These are phyloP conservation scores for Bufo bufo DNA, from an alignment of 2,113 vertebrate species.

Conservation along the genomic window DNA sequence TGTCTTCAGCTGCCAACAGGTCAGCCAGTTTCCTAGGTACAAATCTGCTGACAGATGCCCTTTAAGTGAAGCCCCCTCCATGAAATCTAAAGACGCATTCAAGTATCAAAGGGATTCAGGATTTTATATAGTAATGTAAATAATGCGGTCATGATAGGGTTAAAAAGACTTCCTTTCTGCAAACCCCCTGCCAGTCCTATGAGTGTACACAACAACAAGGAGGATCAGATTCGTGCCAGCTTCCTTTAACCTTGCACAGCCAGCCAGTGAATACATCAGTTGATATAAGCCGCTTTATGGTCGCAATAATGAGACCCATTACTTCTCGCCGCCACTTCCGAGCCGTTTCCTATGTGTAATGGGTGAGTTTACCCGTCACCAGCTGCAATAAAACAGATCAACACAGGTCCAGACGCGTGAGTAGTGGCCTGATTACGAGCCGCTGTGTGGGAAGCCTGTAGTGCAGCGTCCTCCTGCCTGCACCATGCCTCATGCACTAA, in stretches of 20 bases:
- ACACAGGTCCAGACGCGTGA: slow-evolving; percentile 10
- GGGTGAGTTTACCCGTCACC: slow-evolving; percentile 27
- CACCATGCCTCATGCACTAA: background rate
- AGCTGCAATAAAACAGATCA: slow-evolving; percentile 39
- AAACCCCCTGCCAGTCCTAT: too few species aligned
- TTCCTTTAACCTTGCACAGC: slow-evolving; percentile 32
- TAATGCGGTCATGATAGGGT: background rate
- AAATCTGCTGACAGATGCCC: too few species aligned
- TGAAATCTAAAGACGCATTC: too few species aligned
- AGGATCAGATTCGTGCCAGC: background rate
- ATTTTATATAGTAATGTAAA: too few species aligned
- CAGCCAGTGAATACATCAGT: slow-evolving; percentile 22
- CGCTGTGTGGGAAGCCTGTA: background rate
- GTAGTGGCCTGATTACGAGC: slow-evolving; percentile 1
- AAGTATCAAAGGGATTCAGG: too few species aligned
- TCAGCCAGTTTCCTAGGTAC: too few species aligned
- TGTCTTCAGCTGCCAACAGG: too few species aligned
- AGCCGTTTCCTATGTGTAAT: slow-evolving; percentile 36
- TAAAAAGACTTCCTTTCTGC: too few species aligned
- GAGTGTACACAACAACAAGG: background rate
- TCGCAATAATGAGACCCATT: slow-evolving; percentile 32
- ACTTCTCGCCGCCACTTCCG: slow-evolving; percentile 15
- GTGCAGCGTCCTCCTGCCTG: background rate
- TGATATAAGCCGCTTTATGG: slow-evolving; percentile 27
- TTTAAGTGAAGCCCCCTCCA: too few species aligned